A percentile compares a stretch with the other conserved stretches of the same genome.
Conservation (phyloP, 2,113 vertebrate species). For the Scomber japonicus region DNA sequence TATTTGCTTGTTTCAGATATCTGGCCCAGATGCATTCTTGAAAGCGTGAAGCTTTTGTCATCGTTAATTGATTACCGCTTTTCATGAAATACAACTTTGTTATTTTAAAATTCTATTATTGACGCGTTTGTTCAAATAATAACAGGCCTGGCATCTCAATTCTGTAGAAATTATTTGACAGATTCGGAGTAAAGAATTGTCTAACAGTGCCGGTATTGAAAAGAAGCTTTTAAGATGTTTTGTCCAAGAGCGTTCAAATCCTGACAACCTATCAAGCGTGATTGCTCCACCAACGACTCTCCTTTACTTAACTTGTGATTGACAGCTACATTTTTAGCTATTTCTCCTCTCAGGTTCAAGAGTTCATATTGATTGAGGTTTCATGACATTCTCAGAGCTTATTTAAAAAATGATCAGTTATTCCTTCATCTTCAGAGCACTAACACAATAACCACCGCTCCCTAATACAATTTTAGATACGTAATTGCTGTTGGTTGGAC, state of each 20-base stretch:
- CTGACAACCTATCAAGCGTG: conserved; percentile 61
- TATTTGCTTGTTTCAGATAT: conserved; percentile 47
- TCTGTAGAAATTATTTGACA: conserved; percentile 54
- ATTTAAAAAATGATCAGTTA: not conserved
- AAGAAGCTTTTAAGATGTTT: conserved; percentile 44
- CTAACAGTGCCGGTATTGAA: not conserved
- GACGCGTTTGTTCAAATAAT: conserved; percentile 61
- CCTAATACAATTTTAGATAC: not conserved
- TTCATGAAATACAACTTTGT: conserved; percentile 57
- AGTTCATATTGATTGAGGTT: conserved; percentile 42
- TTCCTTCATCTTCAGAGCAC: not conserved
- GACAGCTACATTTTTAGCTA: conserved; percentile 58
- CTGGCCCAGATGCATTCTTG: conserved; percentile 33
- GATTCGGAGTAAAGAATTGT: conserved; percentile 53
- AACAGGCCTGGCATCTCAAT: conserved; percentile 45
- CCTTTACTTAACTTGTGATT: conserved; percentile 52
- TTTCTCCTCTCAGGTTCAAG: conserved; percentile 21
- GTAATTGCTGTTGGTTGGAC: not conserved
- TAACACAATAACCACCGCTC: rapidly evolving
- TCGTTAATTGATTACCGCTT: conserved; percentile 57
- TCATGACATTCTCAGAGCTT: not conserved
- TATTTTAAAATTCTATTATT: conserved; percentile 36
- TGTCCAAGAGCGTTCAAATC: conserved; percentile 27
- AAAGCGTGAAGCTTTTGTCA: conserved; percentile 36
- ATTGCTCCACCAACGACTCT: conserved; percentile 41